A percentile compares a stretch with the other conserved stretches of the same genome.
phyloP scores from a whole-genome alignment of 1,140 invertebrate genomes.

The Leptonema lineaticorne region DNA sequence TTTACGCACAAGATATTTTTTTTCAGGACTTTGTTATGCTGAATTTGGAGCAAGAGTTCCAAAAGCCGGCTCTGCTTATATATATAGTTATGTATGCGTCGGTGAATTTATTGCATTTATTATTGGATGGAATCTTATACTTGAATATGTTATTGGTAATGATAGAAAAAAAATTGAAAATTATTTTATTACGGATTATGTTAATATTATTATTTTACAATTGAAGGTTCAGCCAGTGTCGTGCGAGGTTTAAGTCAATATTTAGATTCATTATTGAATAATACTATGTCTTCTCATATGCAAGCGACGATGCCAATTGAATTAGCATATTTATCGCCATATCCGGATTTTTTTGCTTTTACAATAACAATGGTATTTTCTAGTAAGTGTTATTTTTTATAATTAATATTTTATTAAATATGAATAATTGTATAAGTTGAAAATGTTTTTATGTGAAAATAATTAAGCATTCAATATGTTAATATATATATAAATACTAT shows the following conservation, averaged over 20 bases:
- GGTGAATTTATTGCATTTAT: slow-evolving; percentile 80
- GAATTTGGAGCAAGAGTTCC: slow-evolving; percentile 89
- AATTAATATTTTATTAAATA: background rate
- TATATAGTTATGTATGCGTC: slow-evolving; percentile 87
- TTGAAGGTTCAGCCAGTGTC: slow-evolving; percentile 76
- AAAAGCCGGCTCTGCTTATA: slow-evolving; percentile 83
- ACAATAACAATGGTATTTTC: slow-evolving; percentile 61
- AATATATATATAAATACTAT: slow-evolving; percentile 26
- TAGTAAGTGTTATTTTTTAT: slow-evolving; percentile 44
- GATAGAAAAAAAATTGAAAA: background rate
- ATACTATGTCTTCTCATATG: slow-evolving; percentile 62
- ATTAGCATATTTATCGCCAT: slow-evolving; percentile 66
- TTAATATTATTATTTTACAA: background rate
- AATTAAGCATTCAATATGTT: background rate
- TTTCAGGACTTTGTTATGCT: slow-evolving; percentile 78
- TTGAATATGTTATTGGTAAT: slow-evolving; percentile 87
- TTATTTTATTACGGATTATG: background rate
- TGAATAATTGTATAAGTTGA: background rate
- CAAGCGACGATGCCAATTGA: slow-evolving; percentile 68
- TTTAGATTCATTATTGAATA: slow-evolving; percentile 62
- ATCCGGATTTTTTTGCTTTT: slow-evolving; percentile 70
- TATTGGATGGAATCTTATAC: slow-evolving; percentile 86
- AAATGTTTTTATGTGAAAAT: background rate
- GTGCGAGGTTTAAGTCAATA: slow-evolving; percentile 79
- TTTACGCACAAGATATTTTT: background rate